Evolutionary conservation across 2,113 vertebrate species (phyloP).

Genomic region (Cyphomyrus discorhynchus): DNA sequence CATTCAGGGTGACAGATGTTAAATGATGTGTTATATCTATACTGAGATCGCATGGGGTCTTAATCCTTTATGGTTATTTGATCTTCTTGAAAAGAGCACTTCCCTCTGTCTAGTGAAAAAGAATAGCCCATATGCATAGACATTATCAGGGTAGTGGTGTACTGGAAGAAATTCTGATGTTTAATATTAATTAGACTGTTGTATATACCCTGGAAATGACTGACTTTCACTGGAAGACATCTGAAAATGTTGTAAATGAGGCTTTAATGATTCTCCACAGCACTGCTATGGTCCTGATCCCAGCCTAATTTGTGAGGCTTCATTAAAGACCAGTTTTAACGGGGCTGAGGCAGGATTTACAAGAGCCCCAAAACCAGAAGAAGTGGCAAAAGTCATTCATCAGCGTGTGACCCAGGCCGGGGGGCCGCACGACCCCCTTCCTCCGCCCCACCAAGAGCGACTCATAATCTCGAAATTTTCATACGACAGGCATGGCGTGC

Average conservation of each 20-base stretch:
- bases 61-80: conserved; percentile 6
- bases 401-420: background rate
- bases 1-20: background rate
- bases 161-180: background rate
- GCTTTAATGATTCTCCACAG: conserved; percentile 13
- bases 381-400: background rate
- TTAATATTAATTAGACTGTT: background rate
- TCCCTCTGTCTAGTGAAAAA: background rate
- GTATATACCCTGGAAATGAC: background rate
- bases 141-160: background rate
- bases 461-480: background rate
- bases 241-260: conserved; percentile 13
- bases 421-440: background rate
- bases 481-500: too few species aligned
- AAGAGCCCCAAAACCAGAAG: background rate
- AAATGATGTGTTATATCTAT: conserved; percentile 8
- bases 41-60: background rate
- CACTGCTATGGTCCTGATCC: background rate
- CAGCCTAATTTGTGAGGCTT: conserved; percentile 9
- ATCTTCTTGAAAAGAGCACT: background rate
- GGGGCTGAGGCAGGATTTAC: background rate
- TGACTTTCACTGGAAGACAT: conserved; percentile 4
- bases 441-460: background rate
- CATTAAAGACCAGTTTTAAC: conserved; percentile 1
- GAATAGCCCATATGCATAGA: conserved; percentile 1